Base-by-base conservation (phyloP, 1,140 invertebrate genomes). In the Chelonus insularis region DNA sequence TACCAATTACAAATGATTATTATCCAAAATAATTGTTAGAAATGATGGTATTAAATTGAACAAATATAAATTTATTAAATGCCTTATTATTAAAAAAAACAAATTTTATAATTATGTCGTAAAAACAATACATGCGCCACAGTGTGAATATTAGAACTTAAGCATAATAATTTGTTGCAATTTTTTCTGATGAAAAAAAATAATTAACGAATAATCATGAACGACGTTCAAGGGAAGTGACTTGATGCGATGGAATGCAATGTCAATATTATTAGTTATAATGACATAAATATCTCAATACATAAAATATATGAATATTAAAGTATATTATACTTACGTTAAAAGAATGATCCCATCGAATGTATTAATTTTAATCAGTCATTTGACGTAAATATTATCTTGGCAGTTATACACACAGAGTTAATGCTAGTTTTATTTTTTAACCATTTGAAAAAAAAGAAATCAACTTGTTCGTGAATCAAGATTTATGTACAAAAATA, bases 11-110 rank as follows among this genome's bases (percentile, higher is more conserved):
- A n/a, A n/a, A n/a, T n/a, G n/a, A n/a, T 20, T 16, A 52, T 59
- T 69, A 66, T 68, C 69, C 50, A 63, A 64, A 71, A 68, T 48
- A 32, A 63, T 57, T 62, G 52, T 64, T 65, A 69, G 18, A 21
- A 32, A 60, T 5, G 56, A 57, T 55, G 9, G 12, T 51, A 64
- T 57, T 51, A 37, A 56, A 52, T 54, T 60, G 36, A 60, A 62
- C 48, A 12, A 56, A n/a, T n/a, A n/a, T n/a, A 62, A 57, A 64
- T 56, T 47, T 61, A 54, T 54, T 57, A 51, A 57, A 73, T 72
- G 71, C 71, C 69, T 73, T 73, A 73, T 69, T 67, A 73, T 65
- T 73, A 57, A 68, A 63, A 29, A 41, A 52, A 59, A 14, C 14
- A 51, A 52, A 59, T 4, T 68, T 72, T 70, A 67, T 55, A 64